Conservation (phyloP, 2,797 vertebrate species). For the Danionella dracula region DNA sequence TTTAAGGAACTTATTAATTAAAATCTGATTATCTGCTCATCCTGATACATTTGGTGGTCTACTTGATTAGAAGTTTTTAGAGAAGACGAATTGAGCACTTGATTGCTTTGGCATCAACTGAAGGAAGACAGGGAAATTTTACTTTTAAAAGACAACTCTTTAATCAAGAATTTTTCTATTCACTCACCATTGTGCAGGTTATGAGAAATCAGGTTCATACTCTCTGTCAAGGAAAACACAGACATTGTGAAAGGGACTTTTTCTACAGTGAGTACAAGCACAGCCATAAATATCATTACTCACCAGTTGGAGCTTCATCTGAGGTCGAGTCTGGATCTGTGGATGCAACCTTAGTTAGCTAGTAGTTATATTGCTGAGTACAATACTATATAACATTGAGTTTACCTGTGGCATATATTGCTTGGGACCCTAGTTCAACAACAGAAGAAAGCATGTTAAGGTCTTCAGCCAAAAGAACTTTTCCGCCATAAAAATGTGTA, state of each 20-base stretch:
- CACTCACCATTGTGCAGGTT: slow-evolving; percentile 57
- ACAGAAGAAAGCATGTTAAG: neutral
- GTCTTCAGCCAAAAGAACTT: neutral
- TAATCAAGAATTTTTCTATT: no score
- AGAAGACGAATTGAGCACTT: no score
- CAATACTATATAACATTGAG: neutral
- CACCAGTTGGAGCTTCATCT: slow-evolving; percentile 69
- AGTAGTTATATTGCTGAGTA: neutral
- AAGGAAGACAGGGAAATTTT: no score
- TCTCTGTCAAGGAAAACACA: slow-evolving; percentile 57
- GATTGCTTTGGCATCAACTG: no score
- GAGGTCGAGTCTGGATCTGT: slow-evolving; percentile 67
- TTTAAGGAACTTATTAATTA: no score
- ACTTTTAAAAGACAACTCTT: no score
- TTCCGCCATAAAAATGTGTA: no score
- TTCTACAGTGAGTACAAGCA: neutral
- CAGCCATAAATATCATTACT: slow-evolving; percentile 34
- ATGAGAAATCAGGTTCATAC: slow-evolving; percentile 61
- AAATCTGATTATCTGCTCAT: no score
- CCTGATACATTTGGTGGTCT: no score
- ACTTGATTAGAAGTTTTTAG: no score
- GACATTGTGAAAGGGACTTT: neutral
- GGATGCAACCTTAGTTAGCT: neutral
- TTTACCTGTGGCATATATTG: slow-evolving; percentile 61
- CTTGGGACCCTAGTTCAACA: slow-evolving; percentile 57